phyloP scores from a whole-genome alignment of 2,797 vertebrate genomes.

The Sorex maritimensis region DNA sequence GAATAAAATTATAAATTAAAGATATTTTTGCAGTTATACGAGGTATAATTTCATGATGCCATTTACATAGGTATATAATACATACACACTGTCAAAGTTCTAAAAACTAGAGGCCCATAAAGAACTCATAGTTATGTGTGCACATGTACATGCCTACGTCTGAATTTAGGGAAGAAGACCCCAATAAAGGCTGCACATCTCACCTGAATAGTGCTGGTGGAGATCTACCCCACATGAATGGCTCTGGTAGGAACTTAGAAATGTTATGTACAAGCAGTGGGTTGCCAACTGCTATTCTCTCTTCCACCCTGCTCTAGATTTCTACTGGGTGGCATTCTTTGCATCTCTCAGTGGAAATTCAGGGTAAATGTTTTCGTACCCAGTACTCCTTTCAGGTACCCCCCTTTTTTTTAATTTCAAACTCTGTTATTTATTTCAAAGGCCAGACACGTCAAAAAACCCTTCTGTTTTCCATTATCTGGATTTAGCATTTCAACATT shows the following conservation, averaged over 20 bases:
- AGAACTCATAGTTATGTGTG: neutral
- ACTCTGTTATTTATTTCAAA: constrained; percentile 80
- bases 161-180: constrained; percentile 12
- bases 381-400: constrained; percentile 86
- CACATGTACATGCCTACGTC: neutral
- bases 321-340: constrained; percentile 84
- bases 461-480: constrained; percentile 85
- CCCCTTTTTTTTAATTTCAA: constrained; percentile 78
- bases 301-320: constrained; percentile 66
- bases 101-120: constrained; percentile 1
- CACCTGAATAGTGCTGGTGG: constrained; percentile 57
- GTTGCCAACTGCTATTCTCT: constrained; percentile 74
- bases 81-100: constrained; percentile 22
- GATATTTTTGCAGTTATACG: constrained; percentile 33
- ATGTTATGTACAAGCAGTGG: constrained; percentile 73
- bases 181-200: constrained; percentile 72
- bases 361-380: constrained; percentile 79
- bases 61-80: constrained; percentile 27
- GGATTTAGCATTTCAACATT: constrained; percentile 84
- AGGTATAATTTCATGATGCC: neutral
- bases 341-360: constrained; percentile 75
- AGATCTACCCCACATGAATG: constrained; percentile 62
- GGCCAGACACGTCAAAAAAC: constrained; percentile 82
- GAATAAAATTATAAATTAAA: constrained; percentile 59
- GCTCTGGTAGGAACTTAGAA: constrained; percentile 77